Evolutionary conservation across 2,797 vertebrate species (phyloP).

Genomic region (Aselliscus stoliczkanus): DNA sequence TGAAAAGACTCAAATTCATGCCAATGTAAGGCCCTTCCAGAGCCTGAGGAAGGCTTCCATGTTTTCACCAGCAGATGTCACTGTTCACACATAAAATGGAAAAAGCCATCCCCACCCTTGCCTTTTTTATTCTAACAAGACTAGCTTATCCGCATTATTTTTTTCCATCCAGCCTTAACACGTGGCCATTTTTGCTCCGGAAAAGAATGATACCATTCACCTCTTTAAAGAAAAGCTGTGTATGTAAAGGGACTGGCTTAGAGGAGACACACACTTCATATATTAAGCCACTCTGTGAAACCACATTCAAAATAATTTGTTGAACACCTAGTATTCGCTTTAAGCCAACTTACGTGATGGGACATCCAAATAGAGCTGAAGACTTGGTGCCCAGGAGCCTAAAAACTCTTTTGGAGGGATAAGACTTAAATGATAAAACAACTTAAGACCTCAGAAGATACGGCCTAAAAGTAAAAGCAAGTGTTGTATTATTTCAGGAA

Average conservation of each 20-base stretch:
- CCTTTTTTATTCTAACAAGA: neutral
- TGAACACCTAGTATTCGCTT: neutral
- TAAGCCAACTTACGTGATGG: neutral
- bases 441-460: neutral
- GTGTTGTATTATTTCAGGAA: neutral
- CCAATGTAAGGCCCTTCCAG: neutral
- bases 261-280: neutral
- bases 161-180: neutral
- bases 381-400: neutral
- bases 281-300: neutral
- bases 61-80: slow-evolving; percentile 80
- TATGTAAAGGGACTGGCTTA: neutral
- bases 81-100: slow-evolving; percentile 76
- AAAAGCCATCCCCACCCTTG: neutral
- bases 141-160: neutral
- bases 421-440: neutral
- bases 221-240: neutral
- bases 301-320: neutral
- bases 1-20: neutral
- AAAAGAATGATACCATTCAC: neutral
- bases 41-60: rapidly evolving
- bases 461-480: neutral
- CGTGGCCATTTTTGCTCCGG: neutral
- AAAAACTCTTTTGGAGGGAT: neutral
- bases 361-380: neutral